These are phyloP conservation scores for Carpatolechia fugitivella DNA, from an alignment of 2,888 invertebrate species.

Conservation along the genomic window DNA sequence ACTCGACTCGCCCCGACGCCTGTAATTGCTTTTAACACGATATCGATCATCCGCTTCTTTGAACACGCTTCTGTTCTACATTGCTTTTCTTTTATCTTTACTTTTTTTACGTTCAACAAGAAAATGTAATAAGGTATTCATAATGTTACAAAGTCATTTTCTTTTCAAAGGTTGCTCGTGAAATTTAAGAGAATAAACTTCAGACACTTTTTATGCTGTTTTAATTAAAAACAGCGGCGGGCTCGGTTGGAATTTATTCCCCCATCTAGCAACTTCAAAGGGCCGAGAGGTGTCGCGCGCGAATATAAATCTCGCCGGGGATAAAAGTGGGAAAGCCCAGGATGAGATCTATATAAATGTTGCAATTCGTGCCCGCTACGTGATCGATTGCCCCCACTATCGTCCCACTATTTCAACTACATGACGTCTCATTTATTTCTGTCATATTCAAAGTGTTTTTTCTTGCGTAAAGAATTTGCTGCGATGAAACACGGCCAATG, in stretches of 20 bases:
- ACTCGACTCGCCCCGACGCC: conserved; percentile 46
- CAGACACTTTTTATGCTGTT: conserved; percentile 58
- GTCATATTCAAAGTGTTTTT: conserved; percentile 61
- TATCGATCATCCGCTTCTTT: conserved; percentile 26
- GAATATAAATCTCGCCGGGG: conserved; percentile 68
- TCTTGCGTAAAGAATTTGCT: conserved; percentile 41
- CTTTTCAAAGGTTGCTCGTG: not conserved
- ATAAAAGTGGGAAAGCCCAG: conserved; percentile 58
- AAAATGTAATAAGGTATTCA: conserved; percentile 7
- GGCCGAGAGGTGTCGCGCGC: conserved; percentile 67
- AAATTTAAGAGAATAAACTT: conserved; percentile 20
- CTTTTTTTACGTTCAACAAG: conserved; percentile 3
- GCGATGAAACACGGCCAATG: conserved; percentile 33
- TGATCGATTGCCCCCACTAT: conserved; percentile 66
- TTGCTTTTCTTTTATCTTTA: conserved; percentile 11
- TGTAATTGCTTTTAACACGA: conserved; percentile 54
- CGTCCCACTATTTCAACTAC: conserved; percentile 63
- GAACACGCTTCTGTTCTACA: conserved; percentile 15
- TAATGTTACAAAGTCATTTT: conserved; percentile 10
- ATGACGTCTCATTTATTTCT: conserved; percentile 64
- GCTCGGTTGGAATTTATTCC: conserved; percentile 62
- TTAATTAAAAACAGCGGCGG: conserved; percentile 70
- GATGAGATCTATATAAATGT: conserved; percentile 66
- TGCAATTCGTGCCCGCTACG: conserved; percentile 60
- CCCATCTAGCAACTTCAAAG: conserved; percentile 68